These are phyloP conservation scores for Lydus trimaculatus DNA, from an alignment of 2,888 invertebrate species.

Conservation along the genomic window DNA sequence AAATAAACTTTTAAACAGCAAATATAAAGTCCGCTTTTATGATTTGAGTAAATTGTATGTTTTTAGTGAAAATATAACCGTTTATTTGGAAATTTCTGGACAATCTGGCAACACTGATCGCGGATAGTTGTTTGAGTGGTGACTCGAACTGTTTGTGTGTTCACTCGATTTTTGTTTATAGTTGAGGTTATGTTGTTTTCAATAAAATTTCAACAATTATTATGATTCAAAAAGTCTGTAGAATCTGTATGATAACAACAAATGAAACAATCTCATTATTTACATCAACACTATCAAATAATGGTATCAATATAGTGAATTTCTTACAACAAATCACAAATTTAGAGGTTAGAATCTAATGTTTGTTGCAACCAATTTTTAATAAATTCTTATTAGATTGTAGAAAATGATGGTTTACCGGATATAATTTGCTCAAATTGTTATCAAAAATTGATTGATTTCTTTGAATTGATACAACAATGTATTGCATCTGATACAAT, in stretches of 20 bases:
- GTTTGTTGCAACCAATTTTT: background rate
- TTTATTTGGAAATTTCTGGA: too few species aligned
- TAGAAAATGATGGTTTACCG: conserved; percentile 2
- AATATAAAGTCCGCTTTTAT: too few species aligned
- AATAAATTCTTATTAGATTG: background rate
- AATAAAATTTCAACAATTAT: background rate
- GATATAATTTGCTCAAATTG: background rate
- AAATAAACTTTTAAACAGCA: too few species aligned
- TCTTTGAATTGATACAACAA: background rate
- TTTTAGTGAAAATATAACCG: too few species aligned
- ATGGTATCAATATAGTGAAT: background rate
- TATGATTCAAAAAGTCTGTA: conserved; percentile 16
- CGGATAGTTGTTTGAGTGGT: too few species aligned
- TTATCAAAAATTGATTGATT: background rate
- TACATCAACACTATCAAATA: conserved; percentile 11
- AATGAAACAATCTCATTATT: conserved; percentile 11
- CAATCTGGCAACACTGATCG: too few species aligned
- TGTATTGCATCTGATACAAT: background rate
- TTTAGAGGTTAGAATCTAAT: conserved; percentile 25
- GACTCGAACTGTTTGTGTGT: too few species aligned
- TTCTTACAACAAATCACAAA: conserved; percentile 28
- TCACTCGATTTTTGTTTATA: background rate
- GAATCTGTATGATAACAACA: conserved; percentile 20
- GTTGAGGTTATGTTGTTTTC: background rate
- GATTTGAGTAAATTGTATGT: too few species aligned